These are phyloP conservation scores for Corvus cornix DNA, from an alignment of 2,113 vertebrate genomes.

Conservation along the genomic window DNA sequence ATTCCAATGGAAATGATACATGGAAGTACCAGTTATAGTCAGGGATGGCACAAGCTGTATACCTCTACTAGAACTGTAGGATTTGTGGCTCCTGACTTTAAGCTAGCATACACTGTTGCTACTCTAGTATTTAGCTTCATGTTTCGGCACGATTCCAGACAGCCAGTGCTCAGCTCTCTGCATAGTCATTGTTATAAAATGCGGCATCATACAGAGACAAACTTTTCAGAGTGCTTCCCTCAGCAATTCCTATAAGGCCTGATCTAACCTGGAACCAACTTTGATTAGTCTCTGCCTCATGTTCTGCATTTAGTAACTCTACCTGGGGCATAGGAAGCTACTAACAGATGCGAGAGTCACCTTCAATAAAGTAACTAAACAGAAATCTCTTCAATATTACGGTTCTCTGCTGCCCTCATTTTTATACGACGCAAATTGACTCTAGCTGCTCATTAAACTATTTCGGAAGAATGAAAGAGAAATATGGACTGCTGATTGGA, in stretches of 20 bases:
- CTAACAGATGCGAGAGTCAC: neutral
- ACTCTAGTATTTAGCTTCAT: neutral
- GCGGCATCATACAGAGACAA: neutral
- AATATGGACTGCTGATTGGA: neutral
- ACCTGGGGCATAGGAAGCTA: neutral
- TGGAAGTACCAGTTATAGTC: neutral
- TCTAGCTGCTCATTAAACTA: neutral
- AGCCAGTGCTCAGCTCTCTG: neutral
- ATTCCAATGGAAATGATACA: neutral
- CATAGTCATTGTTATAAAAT: neutral
- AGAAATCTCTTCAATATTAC: neutral
- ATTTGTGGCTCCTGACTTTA: neutral
- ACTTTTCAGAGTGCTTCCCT: neutral
- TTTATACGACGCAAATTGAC: neutral
- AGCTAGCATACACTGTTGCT: neutral
- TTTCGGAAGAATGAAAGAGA: neutral
- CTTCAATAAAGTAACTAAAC: neutral
- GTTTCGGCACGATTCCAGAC: neutral
- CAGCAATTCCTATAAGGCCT: neutral
- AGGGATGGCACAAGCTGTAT: accelerated
- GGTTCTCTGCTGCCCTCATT: neutral
- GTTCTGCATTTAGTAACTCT: neutral
- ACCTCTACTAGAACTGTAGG: neutral
- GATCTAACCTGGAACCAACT: neutral
- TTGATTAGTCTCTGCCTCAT: neutral